These are phyloP conservation scores for Nycteola revayana DNA, from an alignment of 2,888 invertebrate genomes.

Conservation along the genomic window DNA sequence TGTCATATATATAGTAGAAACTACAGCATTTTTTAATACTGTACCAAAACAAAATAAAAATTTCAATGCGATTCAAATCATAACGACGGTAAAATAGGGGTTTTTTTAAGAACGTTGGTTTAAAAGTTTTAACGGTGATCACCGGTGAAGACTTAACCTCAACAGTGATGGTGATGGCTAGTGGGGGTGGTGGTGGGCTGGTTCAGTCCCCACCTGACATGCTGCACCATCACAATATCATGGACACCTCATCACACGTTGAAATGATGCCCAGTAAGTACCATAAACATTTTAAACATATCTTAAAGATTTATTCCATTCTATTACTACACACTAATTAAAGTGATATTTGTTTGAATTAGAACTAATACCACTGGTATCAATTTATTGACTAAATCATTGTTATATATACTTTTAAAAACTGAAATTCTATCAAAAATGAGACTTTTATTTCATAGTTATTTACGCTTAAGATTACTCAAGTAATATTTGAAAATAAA, in stretches of 20 bases:
- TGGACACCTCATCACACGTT: conserved; percentile 76
- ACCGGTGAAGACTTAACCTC: conserved; percentile 39
- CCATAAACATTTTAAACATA: too few species aligned
- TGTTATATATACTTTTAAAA: too few species aligned
- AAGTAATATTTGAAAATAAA: too few species aligned
- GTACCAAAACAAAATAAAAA: too few species aligned
- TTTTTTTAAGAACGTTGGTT: conserved; percentile 10
- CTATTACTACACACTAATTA: too few species aligned
- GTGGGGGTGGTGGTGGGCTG: conserved; percentile 76
- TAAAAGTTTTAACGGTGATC: conserved; percentile 37
- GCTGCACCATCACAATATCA: conserved; percentile 77
- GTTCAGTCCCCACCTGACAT: conserved; percentile 80
- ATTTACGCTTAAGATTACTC: too few species aligned
- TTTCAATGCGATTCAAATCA: conserved; percentile 1
- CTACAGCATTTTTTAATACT: not conserved
- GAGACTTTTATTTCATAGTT: too few species aligned
- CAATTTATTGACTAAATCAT: too few species aligned
- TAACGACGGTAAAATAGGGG: conserved; percentile 6
- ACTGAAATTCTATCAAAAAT: too few species aligned
- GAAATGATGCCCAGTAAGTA: conserved; percentile 79
- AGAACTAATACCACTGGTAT: too few species aligned
- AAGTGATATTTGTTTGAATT: too few species aligned
- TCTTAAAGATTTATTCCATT: too few species aligned
- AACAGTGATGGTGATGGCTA: conserved; percentile 79
- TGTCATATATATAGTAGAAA: conserved; percentile 34